A percentile compares a stretch with the other conserved stretches of the same genome.
These are phyloP conservation scores for Scomberomorus guttatus DNA, from an alignment of 2,797 vertebrate species.

Conservation along the genomic window DNA sequence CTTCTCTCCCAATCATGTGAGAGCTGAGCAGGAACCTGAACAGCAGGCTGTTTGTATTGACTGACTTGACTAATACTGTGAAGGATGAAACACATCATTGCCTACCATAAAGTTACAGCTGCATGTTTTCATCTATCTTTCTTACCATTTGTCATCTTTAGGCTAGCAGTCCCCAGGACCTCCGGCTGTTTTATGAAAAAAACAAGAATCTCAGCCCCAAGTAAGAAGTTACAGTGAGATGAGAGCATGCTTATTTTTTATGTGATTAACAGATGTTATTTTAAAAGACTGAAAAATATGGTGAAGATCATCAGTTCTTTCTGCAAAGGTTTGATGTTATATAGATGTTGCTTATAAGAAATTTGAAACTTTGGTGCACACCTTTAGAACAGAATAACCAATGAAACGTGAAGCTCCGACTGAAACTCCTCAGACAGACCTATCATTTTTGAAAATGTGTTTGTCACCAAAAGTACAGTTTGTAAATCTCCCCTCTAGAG, in stretches of 20 bases:
- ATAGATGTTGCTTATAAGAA: neutral
- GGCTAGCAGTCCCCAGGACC: conserved; percentile 99
- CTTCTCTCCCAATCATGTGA: conserved; percentile 25
- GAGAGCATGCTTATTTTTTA: neutral
- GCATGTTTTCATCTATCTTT: conserved; percentile 8
- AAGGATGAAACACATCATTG: conserved; percentile 2
- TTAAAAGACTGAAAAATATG: neutral
- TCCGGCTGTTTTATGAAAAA: conserved; percentile 98
- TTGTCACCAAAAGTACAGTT: neutral
- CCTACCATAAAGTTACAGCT: neutral
- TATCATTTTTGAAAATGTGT: neutral
- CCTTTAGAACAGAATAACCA: neutral
- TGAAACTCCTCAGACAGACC: neutral
- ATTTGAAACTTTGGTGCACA: neutral
- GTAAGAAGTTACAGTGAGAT: conserved; percentile 86
- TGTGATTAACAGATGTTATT: neutral
- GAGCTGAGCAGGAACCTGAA: conserved; percentile 8
- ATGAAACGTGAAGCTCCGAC: neutral
- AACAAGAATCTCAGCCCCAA: conserved; percentile 96
- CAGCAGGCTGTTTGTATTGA: neutral
- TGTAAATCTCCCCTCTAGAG: neutral
- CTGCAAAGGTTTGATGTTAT: neutral
- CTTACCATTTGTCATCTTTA: conserved; percentile 60
- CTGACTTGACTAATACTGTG: neutral
- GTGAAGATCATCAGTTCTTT: neutral